These are phyloP conservation scores for Bursaphelenchus okinawaensis DNA, from an alignment of 2,888 invertebrate species.

Conservation along the genomic window DNA sequence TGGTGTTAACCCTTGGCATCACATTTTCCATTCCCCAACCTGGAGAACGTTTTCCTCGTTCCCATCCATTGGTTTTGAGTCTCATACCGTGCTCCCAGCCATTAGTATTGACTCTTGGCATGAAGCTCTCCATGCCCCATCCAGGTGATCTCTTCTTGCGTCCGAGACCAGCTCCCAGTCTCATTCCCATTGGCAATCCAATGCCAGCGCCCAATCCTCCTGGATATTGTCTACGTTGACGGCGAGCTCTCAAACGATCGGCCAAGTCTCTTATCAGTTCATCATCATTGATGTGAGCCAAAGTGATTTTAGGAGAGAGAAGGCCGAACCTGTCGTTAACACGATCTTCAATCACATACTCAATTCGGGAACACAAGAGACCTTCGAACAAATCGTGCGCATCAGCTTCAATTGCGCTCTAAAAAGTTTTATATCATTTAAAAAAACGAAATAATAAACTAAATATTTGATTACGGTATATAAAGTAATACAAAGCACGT, in stretches of 20 bases:
- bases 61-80: no score
- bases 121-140: neutral
- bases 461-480: no score
- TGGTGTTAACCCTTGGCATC: no score
- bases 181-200: neutral
- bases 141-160: neutral
- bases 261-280: conserved; percentile 42
- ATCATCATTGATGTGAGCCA: conserved; percentile 44
- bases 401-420: conserved; percentile 17
- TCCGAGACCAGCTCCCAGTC: conserved; percentile 11
- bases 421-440: neutral
- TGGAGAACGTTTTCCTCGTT: neutral
- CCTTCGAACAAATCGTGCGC: conserved; percentile 23
- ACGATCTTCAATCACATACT: conserved; percentile 30
- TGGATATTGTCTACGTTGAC: neutral
- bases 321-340: conserved; percentile 48
- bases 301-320: conserved; percentile 38
- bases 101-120: no score
- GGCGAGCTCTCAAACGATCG: conserved; percentile 20
- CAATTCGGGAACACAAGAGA: conserved; percentile 27
- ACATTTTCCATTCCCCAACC: neutral
- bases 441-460: no score
- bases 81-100: neutral
- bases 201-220: conserved; percentile 4
- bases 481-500: no score